phyloP scores from a whole-genome alignment of 2,888 invertebrate genomes.

The Sisyra nigra region DNA sequence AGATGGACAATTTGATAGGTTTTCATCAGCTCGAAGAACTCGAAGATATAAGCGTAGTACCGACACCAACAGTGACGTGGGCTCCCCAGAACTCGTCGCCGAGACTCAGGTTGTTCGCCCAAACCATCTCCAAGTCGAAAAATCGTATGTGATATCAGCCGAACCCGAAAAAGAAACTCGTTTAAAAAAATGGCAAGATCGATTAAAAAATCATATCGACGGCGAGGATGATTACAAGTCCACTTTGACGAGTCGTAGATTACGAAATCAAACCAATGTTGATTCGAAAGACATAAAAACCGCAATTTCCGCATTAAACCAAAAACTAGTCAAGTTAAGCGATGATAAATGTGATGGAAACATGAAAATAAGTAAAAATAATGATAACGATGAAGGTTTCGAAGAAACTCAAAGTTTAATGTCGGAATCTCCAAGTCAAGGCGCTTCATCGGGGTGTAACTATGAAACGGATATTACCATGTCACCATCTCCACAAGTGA shows the following conservation, averaged over 20 bases:
- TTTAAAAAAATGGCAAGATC: conserved; percentile 53
- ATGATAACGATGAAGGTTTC: conserved; percentile 80
- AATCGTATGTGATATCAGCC: conserved; percentile 31
- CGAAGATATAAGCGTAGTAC: conserved; percentile 57
- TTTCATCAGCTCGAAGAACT: conserved; percentile 66
- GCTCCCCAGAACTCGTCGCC: conserved; percentile 25
- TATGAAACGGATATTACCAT: conserved; percentile 31
- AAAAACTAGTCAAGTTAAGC: conserved; percentile 5
- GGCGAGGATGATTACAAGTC: conserved; percentile 9
- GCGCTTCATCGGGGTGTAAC: conserved; percentile 60
- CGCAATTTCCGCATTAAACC: conserved; percentile 44
- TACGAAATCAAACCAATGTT: conserved; percentile 48
- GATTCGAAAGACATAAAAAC: conserved; percentile 54
- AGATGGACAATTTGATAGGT: conserved; percentile 71
- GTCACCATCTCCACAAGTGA: conserved; percentile 21
- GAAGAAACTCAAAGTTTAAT: conserved; percentile 80
- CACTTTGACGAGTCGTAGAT: conserved; percentile 13
- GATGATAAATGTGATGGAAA: conserved; percentile 7
- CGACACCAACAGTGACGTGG: conserved; percentile 39
- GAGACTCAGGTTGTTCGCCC: conserved; percentile 37
- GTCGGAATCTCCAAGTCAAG: conserved; percentile 74
- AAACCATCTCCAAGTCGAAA: conserved; percentile 33
- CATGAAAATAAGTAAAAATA: conserved; percentile 31
- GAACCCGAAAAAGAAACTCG: conserved; percentile 40
- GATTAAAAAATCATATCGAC: conserved; percentile 33